Base-by-base conservation (phyloP, 2,113 vertebrate species). In the Corythaixoides concolor region DNA sequence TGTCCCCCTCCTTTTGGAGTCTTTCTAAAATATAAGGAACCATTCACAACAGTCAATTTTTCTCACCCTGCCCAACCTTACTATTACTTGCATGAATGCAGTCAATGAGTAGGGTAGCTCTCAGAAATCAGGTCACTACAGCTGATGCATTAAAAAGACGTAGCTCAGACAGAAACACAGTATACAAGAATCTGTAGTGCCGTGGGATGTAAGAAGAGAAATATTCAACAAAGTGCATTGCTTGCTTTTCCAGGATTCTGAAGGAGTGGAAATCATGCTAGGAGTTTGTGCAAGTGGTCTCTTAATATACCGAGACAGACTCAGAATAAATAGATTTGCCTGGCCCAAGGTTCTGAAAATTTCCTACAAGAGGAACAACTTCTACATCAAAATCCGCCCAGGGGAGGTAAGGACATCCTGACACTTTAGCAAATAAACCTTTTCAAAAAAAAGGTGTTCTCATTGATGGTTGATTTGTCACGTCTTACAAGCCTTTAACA, bases 331-430 rank as follows among this genome's bases (percentile, higher is more conserved):
- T 92, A 98, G 99, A 89, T 99, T 99, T 59, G 99, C 99, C 77
- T 99, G 99, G 99, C 99, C 99, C 63, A 99, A 99, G 96, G 99
- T 99, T 96, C 98, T 99, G 95, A 99, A 99, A 97, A 99, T 99
- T 97, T 99, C 99, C 64, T 99, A 99, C 98, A 99, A 99, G 98
- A 99, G 99, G 94, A 99, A 99, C 97, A 99, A 99, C 96, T 99
- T 99, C 97, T 99, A 99, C 98, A 99, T 99, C 97, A 99, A 99
- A 98, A 99, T 99, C 93, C 98, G 99, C 22, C 99, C 99, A 0
- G 99, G 99, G 66, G 99, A 99, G 99, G 99, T 99, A 97, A 98
- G 98, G 74, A 15, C 15, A 24, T 32, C 63, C 39, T 47, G 81
- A 37, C 12, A 32, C 32, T 20, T 47, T 35, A 76, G 41, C 50